These are phyloP conservation scores for Tragelaphus oryx DNA, from an alignment of 2,797 vertebrate genomes.

Conservation along the genomic window DNA sequence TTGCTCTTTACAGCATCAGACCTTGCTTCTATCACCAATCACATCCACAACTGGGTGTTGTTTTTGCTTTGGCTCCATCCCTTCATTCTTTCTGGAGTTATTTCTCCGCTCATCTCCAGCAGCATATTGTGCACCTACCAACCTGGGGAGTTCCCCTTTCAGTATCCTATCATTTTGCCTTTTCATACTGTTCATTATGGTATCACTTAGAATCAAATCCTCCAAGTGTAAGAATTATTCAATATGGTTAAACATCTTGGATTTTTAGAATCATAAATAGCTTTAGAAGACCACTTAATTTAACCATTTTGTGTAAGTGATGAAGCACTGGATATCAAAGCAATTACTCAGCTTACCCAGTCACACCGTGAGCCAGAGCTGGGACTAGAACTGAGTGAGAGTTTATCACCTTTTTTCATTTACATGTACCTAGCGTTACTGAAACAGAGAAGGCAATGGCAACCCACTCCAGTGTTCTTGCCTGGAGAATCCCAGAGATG, in stretches of 20 bases:
- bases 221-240: slow-evolving; percentile 2
- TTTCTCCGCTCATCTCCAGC: no score
- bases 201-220: neutral
- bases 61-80: no score
- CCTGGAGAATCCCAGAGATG: neutral
- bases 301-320: neutral
- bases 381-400: neutral
- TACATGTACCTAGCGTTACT: neutral
- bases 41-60: no score
- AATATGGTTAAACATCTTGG: neutral
- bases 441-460: neutral
- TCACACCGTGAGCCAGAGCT: neutral
- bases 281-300: neutral
- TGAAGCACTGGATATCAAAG: neutral
- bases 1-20: no score
- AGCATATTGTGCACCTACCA: no score
- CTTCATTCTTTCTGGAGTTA: no score
- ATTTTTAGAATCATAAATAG: neutral
- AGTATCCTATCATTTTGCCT: no score
- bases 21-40: no score
- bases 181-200: neutral
- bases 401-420: neutral
- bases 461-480: neutral
- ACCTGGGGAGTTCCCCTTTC: no score
- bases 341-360: neutral